Conservation (phyloP, 1,140 invertebrate genomes). For the Bilobella aurantiaca region DNA sequence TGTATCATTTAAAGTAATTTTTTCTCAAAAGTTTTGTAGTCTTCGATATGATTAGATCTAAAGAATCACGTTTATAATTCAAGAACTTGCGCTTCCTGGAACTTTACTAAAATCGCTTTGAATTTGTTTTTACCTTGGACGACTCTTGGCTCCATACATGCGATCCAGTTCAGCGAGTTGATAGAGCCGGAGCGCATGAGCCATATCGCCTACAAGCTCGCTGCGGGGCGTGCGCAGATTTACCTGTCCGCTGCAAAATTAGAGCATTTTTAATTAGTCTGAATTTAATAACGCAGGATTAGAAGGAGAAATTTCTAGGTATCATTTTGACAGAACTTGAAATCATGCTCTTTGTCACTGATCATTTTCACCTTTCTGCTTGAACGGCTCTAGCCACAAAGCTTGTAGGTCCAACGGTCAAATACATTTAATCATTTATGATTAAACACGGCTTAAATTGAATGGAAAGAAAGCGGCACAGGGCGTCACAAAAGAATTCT, state of each 20-base stretch:
- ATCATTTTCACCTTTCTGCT: no score
- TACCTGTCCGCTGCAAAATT: slow-evolving; percentile 17
- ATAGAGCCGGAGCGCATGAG: slow-evolving; percentile 13
- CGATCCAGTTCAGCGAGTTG: slow-evolving; percentile 20
- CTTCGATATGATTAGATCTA: no score
- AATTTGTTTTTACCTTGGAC: slow-evolving; percentile 15
- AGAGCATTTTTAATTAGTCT: not conserved
- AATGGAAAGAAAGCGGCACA: no score
- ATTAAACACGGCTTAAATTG: no score
- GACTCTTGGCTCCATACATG: slow-evolving; percentile 16
- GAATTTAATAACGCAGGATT: not conserved
- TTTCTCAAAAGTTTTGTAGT: not conserved
- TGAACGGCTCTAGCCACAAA: no score
- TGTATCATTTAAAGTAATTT: not conserved
- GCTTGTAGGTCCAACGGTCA: no score
- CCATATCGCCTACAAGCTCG: slow-evolving; percentile 17
- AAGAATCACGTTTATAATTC: no score
- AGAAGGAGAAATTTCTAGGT: not conserved
- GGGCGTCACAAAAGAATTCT: no score
- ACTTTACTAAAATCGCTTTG: no score
- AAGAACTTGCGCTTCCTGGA: no score
- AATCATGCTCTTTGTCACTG: not conserved
- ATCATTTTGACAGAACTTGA: not conserved
- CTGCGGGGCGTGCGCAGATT: slow-evolving; percentile 12
- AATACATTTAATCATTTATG: no score